Percentiles rank a stretch among this genome's conserved stretches.
Conservation (phyloP, 2,888 invertebrate genomes). For the Linyphia triangularis region DNA sequence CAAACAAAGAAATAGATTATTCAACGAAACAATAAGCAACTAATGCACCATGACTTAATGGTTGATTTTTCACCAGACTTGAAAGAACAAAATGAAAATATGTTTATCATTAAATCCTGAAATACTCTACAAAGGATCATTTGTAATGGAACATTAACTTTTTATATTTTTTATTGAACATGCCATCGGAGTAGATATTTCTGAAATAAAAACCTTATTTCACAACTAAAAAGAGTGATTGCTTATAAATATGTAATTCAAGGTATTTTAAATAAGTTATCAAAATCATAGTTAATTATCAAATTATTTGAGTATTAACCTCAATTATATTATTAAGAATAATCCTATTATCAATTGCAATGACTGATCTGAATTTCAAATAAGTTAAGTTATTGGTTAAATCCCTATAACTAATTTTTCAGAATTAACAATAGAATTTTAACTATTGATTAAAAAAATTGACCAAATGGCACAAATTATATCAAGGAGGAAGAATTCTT, state of each 20-base stretch:
- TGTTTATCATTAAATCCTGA: not conserved
- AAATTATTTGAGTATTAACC: no score
- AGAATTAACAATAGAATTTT: no score
- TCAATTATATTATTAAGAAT: no score
- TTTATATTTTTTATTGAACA: not conserved
- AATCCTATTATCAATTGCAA: no score
- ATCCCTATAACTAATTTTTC: no score
- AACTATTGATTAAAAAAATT: no score
- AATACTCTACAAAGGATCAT: not conserved
- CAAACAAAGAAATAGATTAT: not conserved
- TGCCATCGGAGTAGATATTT: not conserved
- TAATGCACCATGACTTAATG: not conserved
- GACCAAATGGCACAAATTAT: no score
- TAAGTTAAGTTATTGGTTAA: no score
- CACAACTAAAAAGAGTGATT: not conserved
- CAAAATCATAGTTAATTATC: no score
- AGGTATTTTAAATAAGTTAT: not conserved
- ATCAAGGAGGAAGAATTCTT: no score
- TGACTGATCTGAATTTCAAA: no score
- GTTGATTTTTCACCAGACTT: not conserved
- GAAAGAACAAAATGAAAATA: not conserved
- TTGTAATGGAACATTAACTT: conserved; percentile 27
- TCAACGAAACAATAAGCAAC: not conserved
- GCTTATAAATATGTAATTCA: not conserved
- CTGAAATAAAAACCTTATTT: not conserved